Evolutionary conservation across 2,113 vertebrate genomes (phyloP), one percentile per base, ranked within the genome.

Genomic region (Pseudorectes ferrugineus): DNA sequence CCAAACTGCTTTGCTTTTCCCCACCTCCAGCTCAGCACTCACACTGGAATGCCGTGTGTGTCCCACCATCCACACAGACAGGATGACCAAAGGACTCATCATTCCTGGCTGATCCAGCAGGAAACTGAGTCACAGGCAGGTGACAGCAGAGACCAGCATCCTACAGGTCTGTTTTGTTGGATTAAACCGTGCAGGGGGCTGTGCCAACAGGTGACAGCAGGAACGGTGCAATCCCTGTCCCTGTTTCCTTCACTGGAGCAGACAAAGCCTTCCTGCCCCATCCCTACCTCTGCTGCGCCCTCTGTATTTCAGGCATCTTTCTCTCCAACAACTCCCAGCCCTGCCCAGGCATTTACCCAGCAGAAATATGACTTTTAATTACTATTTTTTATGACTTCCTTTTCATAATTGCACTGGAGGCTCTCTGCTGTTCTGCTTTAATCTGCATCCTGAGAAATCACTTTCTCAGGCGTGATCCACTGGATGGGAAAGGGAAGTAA

Each of bases 281-380:
- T 6, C 66, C 52, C 33, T 35, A 0, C 51, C 76, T 73, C 55
- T 1, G 2, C 78, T 66, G 21, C 55, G 63, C 52, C 83, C 59
- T 84, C 87, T 26, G 0, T 14, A n/a, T 88, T 71, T 67, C 73
- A 85, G 65, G 76, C 87, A 63, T 81, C 87, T 78, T 84, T 35
- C 35, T 81, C 43, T 82, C 54, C 67, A 82, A 3, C 63, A 46
- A 0, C 62, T 95, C 92, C 85, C 80, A 87, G 88, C 48, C 57
- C 71, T 75, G 66, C 88, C 88, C 74, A 81, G 76, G 68, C 88
- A 40, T 84, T 96, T 95, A 82, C 80, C 94, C 66, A 70, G 77
- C 77, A 97, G 94, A 96, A 94, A 95, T 88, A 95, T 0, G 70
- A 85, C 95, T 96, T 96, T 96, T 96, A 96, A 96, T 96, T 96